Conservation (phyloP, 2,888 invertebrate genomes). For the Drosophila greeni region DNA sequence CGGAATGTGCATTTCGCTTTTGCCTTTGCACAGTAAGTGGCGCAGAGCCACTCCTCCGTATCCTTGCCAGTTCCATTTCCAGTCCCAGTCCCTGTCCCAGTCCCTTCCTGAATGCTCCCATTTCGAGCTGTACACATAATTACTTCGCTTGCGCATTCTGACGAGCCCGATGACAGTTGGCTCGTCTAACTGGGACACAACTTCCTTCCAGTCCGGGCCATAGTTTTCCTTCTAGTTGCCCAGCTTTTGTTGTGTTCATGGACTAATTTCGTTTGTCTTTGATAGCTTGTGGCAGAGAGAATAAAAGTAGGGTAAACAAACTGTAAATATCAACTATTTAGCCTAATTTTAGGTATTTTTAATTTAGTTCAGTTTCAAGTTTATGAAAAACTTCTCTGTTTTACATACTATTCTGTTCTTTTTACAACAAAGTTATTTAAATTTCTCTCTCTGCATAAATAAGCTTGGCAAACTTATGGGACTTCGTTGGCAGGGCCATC, state of each 20-base stretch:
- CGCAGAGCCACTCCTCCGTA: constrained; percentile 35
- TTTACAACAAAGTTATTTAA: no score
- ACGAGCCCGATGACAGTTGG: constrained; percentile 41
- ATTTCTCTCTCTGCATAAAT: constrained; percentile 15
- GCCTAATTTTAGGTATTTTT: neutral
- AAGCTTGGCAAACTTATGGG: constrained; percentile 10
- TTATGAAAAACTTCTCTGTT: no score
- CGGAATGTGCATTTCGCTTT: constrained; percentile 68
- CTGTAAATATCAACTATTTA: neutral
- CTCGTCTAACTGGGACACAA: constrained; percentile 67
- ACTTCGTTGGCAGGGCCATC: constrained; percentile 36
- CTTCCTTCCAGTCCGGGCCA: constrained; percentile 57
- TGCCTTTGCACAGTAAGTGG: constrained; percentile 56
- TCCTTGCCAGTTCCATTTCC: neutral
- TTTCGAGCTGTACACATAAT: constrained; percentile 61
- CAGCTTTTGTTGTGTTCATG: constrained; percentile 48
- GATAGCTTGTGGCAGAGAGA: constrained; percentile 18
- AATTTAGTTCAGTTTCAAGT: no score
- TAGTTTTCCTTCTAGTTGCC: constrained; percentile 18
- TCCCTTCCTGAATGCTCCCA: constrained; percentile 51
- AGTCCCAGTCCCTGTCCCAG: neutral
- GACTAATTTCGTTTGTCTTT: constrained; percentile 59
- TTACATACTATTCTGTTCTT: neutral
- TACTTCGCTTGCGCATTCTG: constrained; percentile 43
- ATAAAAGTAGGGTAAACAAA: neutral